Evolutionary conservation across 2,113 vertebrate genomes (phyloP).

Genomic region (Spheniscus mendiculus): DNA sequence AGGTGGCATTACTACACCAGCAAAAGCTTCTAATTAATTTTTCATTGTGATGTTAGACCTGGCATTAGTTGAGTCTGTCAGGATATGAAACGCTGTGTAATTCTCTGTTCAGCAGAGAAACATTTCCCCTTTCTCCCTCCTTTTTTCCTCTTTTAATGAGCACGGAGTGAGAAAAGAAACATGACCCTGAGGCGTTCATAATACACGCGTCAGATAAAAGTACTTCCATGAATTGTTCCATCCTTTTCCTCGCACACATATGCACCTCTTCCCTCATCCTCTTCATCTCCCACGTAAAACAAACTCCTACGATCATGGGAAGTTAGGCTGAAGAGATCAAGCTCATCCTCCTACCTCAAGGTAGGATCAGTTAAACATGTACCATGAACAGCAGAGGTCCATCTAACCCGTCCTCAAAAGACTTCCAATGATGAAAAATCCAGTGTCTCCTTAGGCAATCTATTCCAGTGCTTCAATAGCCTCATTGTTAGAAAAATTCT

Average conservation of each 20-base stretch:
- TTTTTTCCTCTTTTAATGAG: constrained; percentile 39
- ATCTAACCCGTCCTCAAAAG: constrained; percentile 2
- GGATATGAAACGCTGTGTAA: constrained; percentile 22
- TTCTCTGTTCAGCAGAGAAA: constrained; percentile 27
- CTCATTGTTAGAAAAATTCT: neutral
- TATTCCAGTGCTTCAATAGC: neutral
- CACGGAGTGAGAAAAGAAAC: constrained; percentile 14
- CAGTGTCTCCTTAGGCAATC: neutral
- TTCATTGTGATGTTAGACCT: constrained; percentile 53
- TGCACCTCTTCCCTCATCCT: neutral
- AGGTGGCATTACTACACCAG: constrained; percentile 52
- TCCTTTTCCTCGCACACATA: neutral
- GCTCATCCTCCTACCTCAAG: neutral
- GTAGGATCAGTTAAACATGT: neutral
- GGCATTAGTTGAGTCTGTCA: constrained; percentile 18
- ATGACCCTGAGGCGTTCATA: neutral
- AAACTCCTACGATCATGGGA: neutral
- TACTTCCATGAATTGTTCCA: neutral
- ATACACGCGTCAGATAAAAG: neutral
- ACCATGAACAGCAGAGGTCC: neutral
- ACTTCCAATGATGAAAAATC: neutral
- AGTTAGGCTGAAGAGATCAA: neutral
- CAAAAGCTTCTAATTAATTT: constrained; percentile 64
- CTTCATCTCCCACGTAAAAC: constrained; percentile 12
- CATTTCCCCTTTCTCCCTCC: neutral